A percentile compares a stretch with the other conserved stretches of the same genome.
Conservation (phyloP, 2,113 vertebrate species). For the Ictidomys tridecemlineatus region DNA sequence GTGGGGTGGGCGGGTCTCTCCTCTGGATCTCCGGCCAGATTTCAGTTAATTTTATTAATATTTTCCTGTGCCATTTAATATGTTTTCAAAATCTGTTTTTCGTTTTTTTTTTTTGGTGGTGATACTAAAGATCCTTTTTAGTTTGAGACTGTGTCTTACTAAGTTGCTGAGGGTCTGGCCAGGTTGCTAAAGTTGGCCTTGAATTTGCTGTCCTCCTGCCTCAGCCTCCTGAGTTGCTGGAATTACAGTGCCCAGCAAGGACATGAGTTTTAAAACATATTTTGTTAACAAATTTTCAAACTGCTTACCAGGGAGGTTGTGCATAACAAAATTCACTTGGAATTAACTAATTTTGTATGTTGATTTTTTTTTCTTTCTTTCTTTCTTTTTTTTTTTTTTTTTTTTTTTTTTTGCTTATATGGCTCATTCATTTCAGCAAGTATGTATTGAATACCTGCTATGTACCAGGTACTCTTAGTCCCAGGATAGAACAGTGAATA, state of each 20-base stretch:
- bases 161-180: too few relatives aligned
- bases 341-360: not conserved
- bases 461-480: not conserved
- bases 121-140: too few relatives aligned
- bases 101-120: too few relatives aligned
- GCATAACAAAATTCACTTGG: constrained; percentile 25
- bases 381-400: too few relatives aligned
- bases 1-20: too few relatives aligned
- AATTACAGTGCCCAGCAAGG: not conserved
- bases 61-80: constrained; percentile 43
- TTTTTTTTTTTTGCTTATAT: not conserved
- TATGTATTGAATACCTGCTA: not conserved
- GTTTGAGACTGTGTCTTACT: not conserved
- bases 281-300: constrained; percentile 51
- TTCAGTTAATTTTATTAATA: constrained; percentile 6
- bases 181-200: too few relatives aligned
- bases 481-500: constrained; percentile 12
- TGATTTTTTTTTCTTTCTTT: not conserved
- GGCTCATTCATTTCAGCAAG: constrained; percentile 11
- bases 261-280: constrained; percentile 42
- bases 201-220: too few relatives aligned
- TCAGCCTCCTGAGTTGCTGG: too few relatives aligned
- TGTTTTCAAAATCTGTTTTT: not conserved
- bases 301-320: not conserved
- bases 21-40: too few relatives aligned